phyloP scores from a whole-genome alignment of 2,888 invertebrate genomes.

The Spilarctia lutea region DNA sequence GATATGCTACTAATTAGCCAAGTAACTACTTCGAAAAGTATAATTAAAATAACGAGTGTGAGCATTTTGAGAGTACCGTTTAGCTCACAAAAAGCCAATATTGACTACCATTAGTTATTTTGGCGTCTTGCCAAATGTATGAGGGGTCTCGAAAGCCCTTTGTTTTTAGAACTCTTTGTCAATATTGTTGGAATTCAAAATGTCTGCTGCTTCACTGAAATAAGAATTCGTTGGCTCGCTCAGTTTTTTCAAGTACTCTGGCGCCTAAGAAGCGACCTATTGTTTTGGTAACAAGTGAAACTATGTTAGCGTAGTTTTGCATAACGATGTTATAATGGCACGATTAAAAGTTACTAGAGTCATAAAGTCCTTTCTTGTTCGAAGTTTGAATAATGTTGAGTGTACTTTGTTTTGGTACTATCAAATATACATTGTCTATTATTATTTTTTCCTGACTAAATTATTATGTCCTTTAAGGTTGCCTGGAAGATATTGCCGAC shows the following conservation, averaged over 20 bases:
- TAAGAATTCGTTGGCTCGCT: constrained; percentile 54
- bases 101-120: constrained; percentile 49
- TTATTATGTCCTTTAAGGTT: too few species aligned
- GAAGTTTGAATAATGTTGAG: not conserved
- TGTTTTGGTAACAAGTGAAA: constrained; percentile 6
- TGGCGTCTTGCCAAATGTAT: constrained; percentile 61
- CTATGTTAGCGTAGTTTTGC: not conserved
- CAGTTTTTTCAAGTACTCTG: constrained; percentile 43
- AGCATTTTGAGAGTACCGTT: constrained; percentile 39
- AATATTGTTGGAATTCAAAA: constrained; percentile 60
- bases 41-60: constrained; percentile 35
- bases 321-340: not conserved
- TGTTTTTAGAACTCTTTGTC: constrained; percentile 67
- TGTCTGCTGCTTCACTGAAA: constrained; percentile 52
- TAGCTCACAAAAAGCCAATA: constrained; percentile 47
- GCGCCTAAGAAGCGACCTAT: constrained; percentile 8
- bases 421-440: too few species aligned
- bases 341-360: not conserved
- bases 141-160: constrained; percentile 60
- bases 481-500: too few species aligned
- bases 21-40: constrained; percentile 1
- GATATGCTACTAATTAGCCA: too few species aligned
- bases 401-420: not conserved
- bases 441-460: too few species aligned
- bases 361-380: not conserved